Evolutionary conservation across 2,888 invertebrate species (phyloP), one percentile per base, ranked within the genome.

Genomic region (Eristalinus sepulchralis): DNA sequence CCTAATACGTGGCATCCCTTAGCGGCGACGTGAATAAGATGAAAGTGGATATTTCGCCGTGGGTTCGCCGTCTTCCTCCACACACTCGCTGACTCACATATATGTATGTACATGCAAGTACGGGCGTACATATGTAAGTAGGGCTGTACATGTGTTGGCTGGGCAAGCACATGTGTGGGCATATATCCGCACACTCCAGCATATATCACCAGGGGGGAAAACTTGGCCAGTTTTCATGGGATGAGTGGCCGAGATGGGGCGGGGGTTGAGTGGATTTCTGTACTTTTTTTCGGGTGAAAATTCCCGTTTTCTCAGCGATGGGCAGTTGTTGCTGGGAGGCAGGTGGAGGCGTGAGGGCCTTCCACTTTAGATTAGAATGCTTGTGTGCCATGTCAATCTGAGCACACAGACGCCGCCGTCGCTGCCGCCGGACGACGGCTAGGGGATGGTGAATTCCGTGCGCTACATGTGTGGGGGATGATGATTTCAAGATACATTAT

Each of bases 301-400:
- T 83, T 83, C 83, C 83, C 83, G 83, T 83, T 83, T 83, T 83
- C 87, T 83, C 87, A 87, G 72, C 80, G 68, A 68, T 83, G 80
- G 87, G 79, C 87, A 83, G 87, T 87, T 79, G 87, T 79, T 76
- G 76, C 20, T 79, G 72, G 60, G 59, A 68, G 83, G 83, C 87
- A 83, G 79, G 83, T 83, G 76, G 75, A 33, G 75, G 79, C 62
- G 68, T 83, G 68, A 76, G 83, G 79, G 76, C 76, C 86, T 76
- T 80, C 87, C 87, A 87, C 87, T 83, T 87, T 87, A 87, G 83
- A 87, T 87, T 87, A 87, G 87, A 87, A 87, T 87, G 83, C 78
- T 86, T 86, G 86, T 86, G 75, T 86, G 86, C 83, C 83, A 83
- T 76, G 86, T 86, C 86, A 86, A 86, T 86, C 83, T 75, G 73